phyloP scores from a whole-genome alignment of 30 jellyfish, hydroid and myxozoan genomes.

The Euphysa ruthae region DNA sequence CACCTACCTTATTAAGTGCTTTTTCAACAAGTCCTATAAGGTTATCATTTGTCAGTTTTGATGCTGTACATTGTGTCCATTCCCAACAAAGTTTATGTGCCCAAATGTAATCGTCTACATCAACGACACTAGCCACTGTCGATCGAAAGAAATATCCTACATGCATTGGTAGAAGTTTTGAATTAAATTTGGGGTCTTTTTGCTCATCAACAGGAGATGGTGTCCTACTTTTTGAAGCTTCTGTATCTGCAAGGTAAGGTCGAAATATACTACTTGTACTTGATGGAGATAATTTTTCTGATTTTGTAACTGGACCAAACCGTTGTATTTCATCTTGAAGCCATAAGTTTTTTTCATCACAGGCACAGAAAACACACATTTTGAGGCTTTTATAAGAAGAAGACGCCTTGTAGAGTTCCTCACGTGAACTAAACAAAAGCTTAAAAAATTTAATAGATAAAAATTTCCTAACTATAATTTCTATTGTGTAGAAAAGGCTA shows the following conservation, averaged over 20 bases:
- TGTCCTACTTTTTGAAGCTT: constrained; percentile 14
- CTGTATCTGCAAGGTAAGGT: constrained; percentile 41
- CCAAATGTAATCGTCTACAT: constrained; percentile 58
- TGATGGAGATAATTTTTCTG: constrained; percentile 13
- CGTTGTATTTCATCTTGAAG: constrained; percentile 51
- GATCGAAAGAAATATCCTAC: constrained; percentile 42
- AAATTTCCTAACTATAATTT: no score
- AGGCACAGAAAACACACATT: constrained; percentile 56
- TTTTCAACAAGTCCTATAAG: constrained; percentile 27
- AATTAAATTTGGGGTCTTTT: not conserved
- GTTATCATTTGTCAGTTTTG: constrained; percentile 18
- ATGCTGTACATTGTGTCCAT: constrained; percentile 50
- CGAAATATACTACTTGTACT: constrained; percentile 60
- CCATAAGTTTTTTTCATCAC: constrained; percentile 39
- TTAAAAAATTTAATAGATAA: not conserved
- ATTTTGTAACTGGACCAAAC: constrained; percentile 54
- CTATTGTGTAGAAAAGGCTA: no score
- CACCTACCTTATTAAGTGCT: constrained; percentile 37
- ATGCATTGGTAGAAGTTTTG: constrained; percentile 20
- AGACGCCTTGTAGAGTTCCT: not conserved
- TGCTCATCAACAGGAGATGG: constrained; percentile 25
- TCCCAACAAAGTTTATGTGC: constrained; percentile 67
- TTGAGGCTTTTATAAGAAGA: constrained; percentile 12
- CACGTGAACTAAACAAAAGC: constrained; percentile 5
- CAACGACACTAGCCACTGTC: constrained; percentile 32